A percentile compares a stretch with the other conserved stretches of the same genome.
Evolutionary conservation across 2,888 invertebrate species (phyloP).

Genomic region (Euzophera pinguis): DNA sequence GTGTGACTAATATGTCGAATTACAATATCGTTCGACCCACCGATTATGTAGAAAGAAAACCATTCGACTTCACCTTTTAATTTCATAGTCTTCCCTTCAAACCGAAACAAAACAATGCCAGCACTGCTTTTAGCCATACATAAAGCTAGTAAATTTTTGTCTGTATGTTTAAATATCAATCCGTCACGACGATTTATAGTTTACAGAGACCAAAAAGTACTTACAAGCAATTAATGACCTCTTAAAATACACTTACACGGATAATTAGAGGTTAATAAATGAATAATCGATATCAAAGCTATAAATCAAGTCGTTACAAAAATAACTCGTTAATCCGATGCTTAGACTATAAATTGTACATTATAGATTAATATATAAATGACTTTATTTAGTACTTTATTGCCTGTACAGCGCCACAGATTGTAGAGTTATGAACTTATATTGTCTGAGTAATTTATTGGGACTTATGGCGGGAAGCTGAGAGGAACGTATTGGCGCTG

Average conservation of each 20-base stretch:
- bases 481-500: too few species aligned
- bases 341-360: not conserved
- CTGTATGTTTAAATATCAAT: too few species aligned
- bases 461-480: too few species aligned
- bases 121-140: too few species aligned
- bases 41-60: too few species aligned
- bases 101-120: too few species aligned
- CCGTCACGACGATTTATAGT: too few species aligned
- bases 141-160: too few species aligned
- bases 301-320: conserved; percentile 3
- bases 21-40: too few species aligned
- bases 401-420: not conserved
- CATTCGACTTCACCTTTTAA: too few species aligned
- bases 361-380: not conserved
- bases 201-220: not conserved
- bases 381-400: conserved; percentile 1
- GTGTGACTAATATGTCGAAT: too few species aligned
- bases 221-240: not conserved
- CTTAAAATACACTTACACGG: not conserved
- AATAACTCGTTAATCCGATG: not conserved
- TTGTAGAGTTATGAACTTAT: not conserved
- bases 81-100: too few species aligned
- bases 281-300: not conserved
- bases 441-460: not conserved
- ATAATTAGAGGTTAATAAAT: not conserved